Conservation (phyloP, 2,888 invertebrate genomes). For the Lamellibrachia satsuma region DNA sequence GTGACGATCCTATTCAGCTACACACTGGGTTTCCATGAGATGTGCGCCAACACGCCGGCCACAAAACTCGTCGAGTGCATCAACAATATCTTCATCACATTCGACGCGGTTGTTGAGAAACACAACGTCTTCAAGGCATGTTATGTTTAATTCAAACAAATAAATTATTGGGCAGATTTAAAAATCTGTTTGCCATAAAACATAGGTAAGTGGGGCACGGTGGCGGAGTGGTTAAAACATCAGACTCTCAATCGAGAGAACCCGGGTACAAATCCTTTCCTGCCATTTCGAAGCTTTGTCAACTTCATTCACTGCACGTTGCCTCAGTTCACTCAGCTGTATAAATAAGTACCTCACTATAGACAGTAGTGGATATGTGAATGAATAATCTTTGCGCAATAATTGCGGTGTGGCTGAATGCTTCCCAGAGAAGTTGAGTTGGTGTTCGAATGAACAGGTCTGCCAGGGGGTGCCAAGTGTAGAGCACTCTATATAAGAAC, state of each 20-base stretch:
- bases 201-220: not conserved
- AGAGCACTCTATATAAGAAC: too few species aligned
- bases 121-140: conserved; percentile 86
- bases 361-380: too few species aligned
- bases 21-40: conserved; percentile 73
- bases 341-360: too few species aligned
- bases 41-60: conserved; percentile 71
- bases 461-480: too few species aligned
- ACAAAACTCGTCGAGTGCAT: conserved; percentile 86
- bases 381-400: too few species aligned
- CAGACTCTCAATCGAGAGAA: not conserved
- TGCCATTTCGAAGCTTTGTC: too few species aligned
- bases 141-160: not conserved
- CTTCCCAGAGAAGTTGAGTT: too few species aligned
- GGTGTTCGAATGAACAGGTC: too few species aligned
- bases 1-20: conserved; percentile 85
- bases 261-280: not conserved
- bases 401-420: too few species aligned
- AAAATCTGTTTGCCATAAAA: not conserved
- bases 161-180: too few species aligned
- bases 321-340: too few species aligned
- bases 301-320: too few species aligned
- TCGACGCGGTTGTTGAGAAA: conserved; percentile 84
- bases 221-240: not conserved
- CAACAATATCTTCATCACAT: conserved; percentile 85